Base-by-base conservation (phyloP, 2,888 invertebrate species). In the Phragmatobia fuliginosa region DNA sequence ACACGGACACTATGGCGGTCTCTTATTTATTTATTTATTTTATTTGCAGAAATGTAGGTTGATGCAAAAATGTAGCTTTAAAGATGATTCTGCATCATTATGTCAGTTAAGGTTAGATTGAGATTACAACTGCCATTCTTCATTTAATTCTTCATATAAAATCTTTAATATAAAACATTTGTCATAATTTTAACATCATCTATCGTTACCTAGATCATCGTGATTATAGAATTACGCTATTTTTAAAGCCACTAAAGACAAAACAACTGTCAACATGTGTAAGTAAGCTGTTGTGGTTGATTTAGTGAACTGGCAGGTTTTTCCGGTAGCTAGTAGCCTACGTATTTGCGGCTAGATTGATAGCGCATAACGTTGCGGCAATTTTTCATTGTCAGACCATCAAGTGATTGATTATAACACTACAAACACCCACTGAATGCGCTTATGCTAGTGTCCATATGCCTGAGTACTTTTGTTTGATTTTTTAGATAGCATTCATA, bases 301-400 rank as follows among this genome's bases (percentile, higher is more conserved):
- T 79, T 77, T 79, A 74, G 70, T 66, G 71, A 70, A 74, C 65
- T 77, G 70, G 69, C 65, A 68, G 73, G 75, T 77, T 64, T 68
- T 69, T 72, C 73, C 71, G 68, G 45, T 67, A 67, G 70, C 68
- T 68, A 68, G 45, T 70, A 68, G 67, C 59, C 52, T 59, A 67
- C 72, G 63, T 62, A 69, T 70, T 38, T 58, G 60, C 49, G 45
- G 16, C n/a, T 66, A 66, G 56, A 66, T 62, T 62, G 56, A 62
- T 66, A 66, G 56, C 62, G 68, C 69, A 67, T 67, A 72, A 73
- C 70, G 72, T 62, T 70, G 59, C 66, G 68, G 58, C 63, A 75
- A 66, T 81, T 77, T 79, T 81, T 80, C 80, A 80, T 70, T 79
- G 77, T 79, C 80, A 71, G 52, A 33, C 68, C 56, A 58, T 65